Evolutionary conservation across 2,113 vertebrate genomes (phyloP).

Genomic region (Nannospalax galili): DNA sequence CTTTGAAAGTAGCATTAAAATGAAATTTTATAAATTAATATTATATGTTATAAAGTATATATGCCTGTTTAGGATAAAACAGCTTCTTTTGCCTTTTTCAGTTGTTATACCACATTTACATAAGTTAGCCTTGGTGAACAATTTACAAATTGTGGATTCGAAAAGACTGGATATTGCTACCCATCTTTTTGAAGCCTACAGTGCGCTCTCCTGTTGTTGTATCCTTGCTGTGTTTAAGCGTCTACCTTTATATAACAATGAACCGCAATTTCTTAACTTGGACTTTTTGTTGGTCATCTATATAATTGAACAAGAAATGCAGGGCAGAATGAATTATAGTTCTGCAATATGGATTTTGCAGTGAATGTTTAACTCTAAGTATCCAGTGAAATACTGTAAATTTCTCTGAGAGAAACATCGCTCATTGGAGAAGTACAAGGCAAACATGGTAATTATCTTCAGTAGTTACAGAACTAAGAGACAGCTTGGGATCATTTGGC

Average conservation of each 20-base stretch:
- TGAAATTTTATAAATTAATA: constrained; percentile 52
- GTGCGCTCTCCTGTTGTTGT: constrained; percentile 99
- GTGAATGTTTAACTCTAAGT: background rate
- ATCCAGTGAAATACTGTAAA: background rate
- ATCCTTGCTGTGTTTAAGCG: constrained; percentile 88
- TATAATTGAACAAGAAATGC: constrained; percentile 13
- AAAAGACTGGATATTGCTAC: constrained; percentile 97
- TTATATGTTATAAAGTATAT: background rate
- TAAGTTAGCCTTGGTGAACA: constrained; percentile 96
- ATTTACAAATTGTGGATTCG: constrained; percentile 94
- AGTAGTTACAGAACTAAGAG: background rate
- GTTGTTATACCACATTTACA: constrained; percentile 98
- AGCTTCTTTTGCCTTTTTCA: constrained; percentile 80
- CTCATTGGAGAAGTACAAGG: background rate
- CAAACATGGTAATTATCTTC: background rate
- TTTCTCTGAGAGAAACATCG: background rate
- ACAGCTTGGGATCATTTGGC: background rate
- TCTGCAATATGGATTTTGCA: constrained; percentile 31
- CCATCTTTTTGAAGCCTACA: constrained; percentile 98
- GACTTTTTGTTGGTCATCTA: background rate
- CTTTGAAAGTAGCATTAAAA: constrained; percentile 44
- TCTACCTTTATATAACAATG: background rate
- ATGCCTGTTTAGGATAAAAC: background rate
- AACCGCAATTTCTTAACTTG: background rate
- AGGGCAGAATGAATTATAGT: constrained; percentile 5